Evolutionary conservation across 2,888 invertebrate species (phyloP), one percentile per base, ranked within the genome.

Genomic region (Pandemis cinnamomeana): DNA sequence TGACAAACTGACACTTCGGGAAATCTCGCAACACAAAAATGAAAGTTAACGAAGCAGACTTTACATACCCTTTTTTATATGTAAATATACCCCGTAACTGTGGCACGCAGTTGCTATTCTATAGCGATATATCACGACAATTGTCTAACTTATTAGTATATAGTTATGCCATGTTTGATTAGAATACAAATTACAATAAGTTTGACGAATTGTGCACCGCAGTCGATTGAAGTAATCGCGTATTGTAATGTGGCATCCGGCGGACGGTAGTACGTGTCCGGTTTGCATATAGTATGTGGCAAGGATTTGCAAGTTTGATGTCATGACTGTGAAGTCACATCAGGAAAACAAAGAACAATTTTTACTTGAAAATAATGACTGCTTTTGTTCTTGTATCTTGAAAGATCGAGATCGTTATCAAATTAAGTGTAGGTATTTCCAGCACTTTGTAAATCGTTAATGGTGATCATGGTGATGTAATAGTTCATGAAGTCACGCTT

Each of bases 231-330:
- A 87, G 90, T 91, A 88, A 86, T 87, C 77, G 79, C 82, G 77
- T 79, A 83, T 82, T 86, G 86, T 84, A 84, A 87, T 84, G 81
- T 82, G 85, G 84, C 86, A 88, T 93, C 93, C 92, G 91, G 85
- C 92, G 91, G 92, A 91, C 85, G 87, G 70, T 75, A 72, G 58
- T 78, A 15, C 91, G 91, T 91, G 91, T 84, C 77, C 81, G 81
- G 90, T 91, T 89, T 91, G 91, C 90, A 90, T 92, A 73, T 69
- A 48, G n/a, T 55, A 20, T 55, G 55, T 69, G 64, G 13, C 42
- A 36, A 58, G 41, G 64, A 70, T 70, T 73, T 70, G 69, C 69
- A 70, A 70, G 64, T 61, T 70, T 73, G 27, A 70, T 64, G 20
- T 55, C 15, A 55, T 46, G 46, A 11, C 46, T n/a, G 15, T n/a